Evolutionary conservation across 2,888 invertebrate genomes (phyloP).

Genomic region (Amphipoea oculea): DNA sequence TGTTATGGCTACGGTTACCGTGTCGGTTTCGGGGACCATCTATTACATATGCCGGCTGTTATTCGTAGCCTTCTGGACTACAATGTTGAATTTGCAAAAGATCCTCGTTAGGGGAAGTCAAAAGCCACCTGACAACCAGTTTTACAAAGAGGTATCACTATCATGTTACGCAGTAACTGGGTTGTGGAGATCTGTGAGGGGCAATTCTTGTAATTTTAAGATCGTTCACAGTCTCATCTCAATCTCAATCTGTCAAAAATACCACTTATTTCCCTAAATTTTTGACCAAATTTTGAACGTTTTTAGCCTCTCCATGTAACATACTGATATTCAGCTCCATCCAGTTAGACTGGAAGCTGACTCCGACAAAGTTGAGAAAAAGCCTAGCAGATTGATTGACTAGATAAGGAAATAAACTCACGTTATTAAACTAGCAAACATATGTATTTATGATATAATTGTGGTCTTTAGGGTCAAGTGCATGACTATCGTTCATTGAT

Average conservation of each 20-base stretch:
- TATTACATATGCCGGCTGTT: too few relatives aligned
- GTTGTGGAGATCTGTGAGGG: too few relatives aligned
- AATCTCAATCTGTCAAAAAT: too few relatives aligned
- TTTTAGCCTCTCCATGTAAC: background rate
- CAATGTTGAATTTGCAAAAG: too few relatives aligned
- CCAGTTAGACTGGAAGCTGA: background rate
- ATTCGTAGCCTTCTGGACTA: too few relatives aligned
- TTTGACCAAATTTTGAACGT: too few relatives aligned
- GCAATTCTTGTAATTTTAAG: too few relatives aligned
- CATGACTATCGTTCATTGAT: slow-evolving; percentile 34
- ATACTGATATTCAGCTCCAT: background rate
- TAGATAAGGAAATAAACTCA: slow-evolving; percentile 20
- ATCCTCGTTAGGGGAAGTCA: background rate
- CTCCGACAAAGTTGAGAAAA: background rate
- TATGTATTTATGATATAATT: slow-evolving; percentile 26
- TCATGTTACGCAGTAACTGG: background rate
- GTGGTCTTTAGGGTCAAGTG: slow-evolving; percentile 48
- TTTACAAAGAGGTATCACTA: too few relatives aligned
- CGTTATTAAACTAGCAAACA: slow-evolving; percentile 13
- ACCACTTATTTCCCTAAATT: too few relatives aligned
- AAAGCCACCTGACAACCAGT: background rate
- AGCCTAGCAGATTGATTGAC: background rate
- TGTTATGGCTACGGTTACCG: background rate
- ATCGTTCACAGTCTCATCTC: too few relatives aligned
- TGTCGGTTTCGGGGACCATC: background rate